Base-by-base conservation (phyloP, 1,140 invertebrate genomes). In the Acromyrmex charruanus region DNA sequence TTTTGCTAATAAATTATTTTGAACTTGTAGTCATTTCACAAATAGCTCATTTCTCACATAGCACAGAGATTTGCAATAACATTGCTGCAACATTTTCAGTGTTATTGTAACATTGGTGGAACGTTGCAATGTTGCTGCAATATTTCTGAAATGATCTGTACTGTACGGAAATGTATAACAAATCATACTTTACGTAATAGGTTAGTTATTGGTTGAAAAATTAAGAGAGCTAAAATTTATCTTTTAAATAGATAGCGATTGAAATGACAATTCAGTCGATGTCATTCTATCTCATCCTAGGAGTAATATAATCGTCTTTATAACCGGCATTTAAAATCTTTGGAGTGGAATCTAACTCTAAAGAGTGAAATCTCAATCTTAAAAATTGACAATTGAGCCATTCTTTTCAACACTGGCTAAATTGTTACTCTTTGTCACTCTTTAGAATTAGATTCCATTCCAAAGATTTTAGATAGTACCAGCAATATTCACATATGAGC, bases 401-500 rank as follows among this genome's bases (percentile, higher is more conserved):
- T 44, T 10, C 10, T 10, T 44, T 44, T 44, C 6, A 44, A 44
- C 0, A 44, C 2, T 44, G 2, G 0, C 39, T 44, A 9, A 44
- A 44, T 44, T 44, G 3, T 44, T 10, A 44, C 39, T 44, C 2
- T 44, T 44, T 44, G 39, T 44, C 39, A 3, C 10, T 44, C 9
- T 44, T 44, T 44, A 10, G 10, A 44, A 44, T 44, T 44, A 44
- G 10, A 44, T 44, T 44, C 39, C 9, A 9, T 4, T 39, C 39
- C 39, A 10, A 10, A 44, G 39, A 44, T 44, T 44, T 44, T 44
- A 44, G 39, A 44, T 1, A 10, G 2, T 44, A 44, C 39, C 3
- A 44, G 12, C 5, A 39, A 63, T 51, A 59, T 81, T 68, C 84
- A 79, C 61, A 49, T 51, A 71, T n/a, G 69, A 31, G 77, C 14